Base-by-base conservation (phyloP, 2,797 vertebrate species). In the Hippocampus kuda region DNA sequence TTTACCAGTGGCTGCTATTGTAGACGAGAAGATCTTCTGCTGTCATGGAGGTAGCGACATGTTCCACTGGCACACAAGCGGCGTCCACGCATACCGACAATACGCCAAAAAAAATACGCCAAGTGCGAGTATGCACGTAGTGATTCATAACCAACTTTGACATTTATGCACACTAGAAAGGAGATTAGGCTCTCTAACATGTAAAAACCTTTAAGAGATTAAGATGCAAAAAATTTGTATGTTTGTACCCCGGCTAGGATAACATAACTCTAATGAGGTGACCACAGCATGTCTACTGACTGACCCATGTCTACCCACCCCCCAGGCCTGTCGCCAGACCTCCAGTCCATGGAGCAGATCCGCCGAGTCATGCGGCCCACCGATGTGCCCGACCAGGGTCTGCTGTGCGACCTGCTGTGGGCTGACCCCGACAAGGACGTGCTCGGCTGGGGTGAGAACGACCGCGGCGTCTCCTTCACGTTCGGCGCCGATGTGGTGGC, bases 1-100 rank as follows among this genome's bases (percentile, higher is more conserved):
- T 87, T 89, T 98, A 90, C 96, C 96, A 51, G 95, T 99, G 0
- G 95, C 96, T 0, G 96, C 96, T 77, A 98, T 98, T 0, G 96
- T 98, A 77, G 96, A 93, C 30, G 91, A 92, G 87, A 92, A 93
- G 79, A 93, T 92, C 81, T 93, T 92, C 88, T 93, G 91, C 84
- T 92, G 91, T 86, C 91, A 93, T 56, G 91, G 91, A 86, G 91
- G 91, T 92, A 70, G 9, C 22, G n/a, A 26, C 53, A 56, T 9
- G 2, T 4, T 34, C 9, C 16, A 24, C 10, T 4, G n/a, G n/a
- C 9, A n/a, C 9, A 12, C 18, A 24, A 24, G 18, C 1, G 49
- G 49, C 6, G 20, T 51, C 49, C 49, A 51, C 49, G 22, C 20
- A 51, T 49, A 48, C 13, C 1, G 15, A 5, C 15, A 49, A 34